Base-by-base conservation (phyloP, 2,797 vertebrate genomes). In the Premnoplex brunnescens region DNA sequence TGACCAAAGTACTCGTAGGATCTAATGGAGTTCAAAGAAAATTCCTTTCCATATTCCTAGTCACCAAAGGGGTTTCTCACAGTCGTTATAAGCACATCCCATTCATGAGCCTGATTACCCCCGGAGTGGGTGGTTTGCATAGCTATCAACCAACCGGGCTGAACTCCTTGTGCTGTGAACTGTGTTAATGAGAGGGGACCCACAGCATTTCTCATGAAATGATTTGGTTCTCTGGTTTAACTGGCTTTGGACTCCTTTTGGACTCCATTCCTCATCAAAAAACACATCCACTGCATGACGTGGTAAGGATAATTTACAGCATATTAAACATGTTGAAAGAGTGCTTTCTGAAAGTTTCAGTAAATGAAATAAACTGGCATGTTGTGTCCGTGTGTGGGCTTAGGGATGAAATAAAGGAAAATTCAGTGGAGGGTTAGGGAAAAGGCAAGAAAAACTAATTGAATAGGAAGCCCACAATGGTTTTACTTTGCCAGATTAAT, bases 401-500 rank as follows among this genome's bases (percentile, higher is more conserved):
- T 85, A 69, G 76, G 76, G 62, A 30, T 81, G 73, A 93, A 95
- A 92, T 91, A 88, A 79, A 91, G 39, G 36, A 78, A 92, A 92
- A 92, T 43, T 80, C 69, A 76, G 62, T 52, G 30, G 62, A 76
- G 48, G 8, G 14, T 43, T 85, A 59, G 88, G 62, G 62, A 93
- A 76, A 79, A 92, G 76, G 69, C 85, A 94, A 94, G 73, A 71
- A 82, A 84, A 94, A 52, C 72, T 78, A 80, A 66, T 39, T 85
- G 64, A 95, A 58, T 75, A 81, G 73, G 78, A 76, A 96, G 32
- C 41, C 87, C 82, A 92, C 66, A 89, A 68, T 78, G 73, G 48
- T 20, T 92, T 79, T 60, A 17, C 69, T 92, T 92, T 90, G 92
- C 95, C 95, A 96, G 88, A 96, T 67, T 69, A 84, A 71, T 97